Percentiles rank a stretch among this genome's conserved stretches.
Evolutionary conservation across 2,888 invertebrate species (phyloP).

Genomic region (Pollenia griseotomentosa): DNA sequence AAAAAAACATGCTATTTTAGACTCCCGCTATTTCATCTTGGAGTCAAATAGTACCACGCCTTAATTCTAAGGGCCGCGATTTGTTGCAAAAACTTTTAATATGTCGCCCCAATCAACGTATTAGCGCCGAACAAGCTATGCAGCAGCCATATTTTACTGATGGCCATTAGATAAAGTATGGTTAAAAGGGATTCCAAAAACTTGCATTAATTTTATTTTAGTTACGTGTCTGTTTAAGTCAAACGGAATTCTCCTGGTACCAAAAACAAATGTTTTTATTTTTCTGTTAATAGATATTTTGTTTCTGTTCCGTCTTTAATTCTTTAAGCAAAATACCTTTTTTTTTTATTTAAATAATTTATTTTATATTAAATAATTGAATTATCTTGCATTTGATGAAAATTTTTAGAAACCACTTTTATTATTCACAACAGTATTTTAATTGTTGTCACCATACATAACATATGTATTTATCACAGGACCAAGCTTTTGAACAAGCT

Average conservation of each 20-base stretch:
- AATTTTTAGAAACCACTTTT: too few species aligned
- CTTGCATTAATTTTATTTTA: not conserved
- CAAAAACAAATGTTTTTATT: constrained; percentile 47
- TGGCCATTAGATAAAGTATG: constrained; percentile 17
- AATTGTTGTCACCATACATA: too few species aligned
- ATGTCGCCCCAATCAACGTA: constrained; percentile 96
- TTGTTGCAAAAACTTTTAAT: constrained; percentile 95
- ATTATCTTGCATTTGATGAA: too few species aligned
- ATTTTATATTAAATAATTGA: too few species aligned
- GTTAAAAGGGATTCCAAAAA: constrained; percentile 23
- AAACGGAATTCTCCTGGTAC: constrained; percentile 69
- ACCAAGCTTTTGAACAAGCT: too few species aligned
- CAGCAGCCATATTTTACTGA: constrained; percentile 96
- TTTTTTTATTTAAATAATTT: too few species aligned
- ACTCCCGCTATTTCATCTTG: constrained; percentile 96
- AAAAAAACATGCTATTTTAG: constrained; percentile 74
- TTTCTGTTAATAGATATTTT: constrained; percentile 9
- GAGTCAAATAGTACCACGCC: constrained; percentile 96
- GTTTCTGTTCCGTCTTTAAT: not conserved
- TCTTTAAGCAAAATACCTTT: not conserved
- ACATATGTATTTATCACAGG: too few species aligned
- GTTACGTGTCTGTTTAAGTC: not conserved
- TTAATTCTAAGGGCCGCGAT: constrained; percentile 96
- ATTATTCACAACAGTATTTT: too few species aligned
- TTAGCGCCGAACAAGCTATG: constrained; percentile 99